Percentiles rank a stretch among this genome's conserved stretches.
phyloP scores from a whole-genome alignment of 2,888 invertebrate species.

The Heliconius cydno region DNA sequence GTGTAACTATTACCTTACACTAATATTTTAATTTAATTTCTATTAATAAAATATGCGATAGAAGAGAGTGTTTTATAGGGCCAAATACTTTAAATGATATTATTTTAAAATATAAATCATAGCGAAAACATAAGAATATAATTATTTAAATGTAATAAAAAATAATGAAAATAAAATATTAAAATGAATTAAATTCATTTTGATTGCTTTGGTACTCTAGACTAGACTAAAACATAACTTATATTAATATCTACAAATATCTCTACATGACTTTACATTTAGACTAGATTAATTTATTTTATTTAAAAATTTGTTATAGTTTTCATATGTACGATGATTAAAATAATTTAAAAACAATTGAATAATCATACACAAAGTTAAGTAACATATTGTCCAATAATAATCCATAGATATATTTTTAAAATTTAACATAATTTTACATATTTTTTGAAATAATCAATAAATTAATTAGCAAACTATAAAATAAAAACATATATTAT shows the following conservation, averaged over 20 bases:
- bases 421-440: no score
- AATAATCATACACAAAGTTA: neutral
- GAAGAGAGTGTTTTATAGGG: neutral
- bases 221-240: slow-evolving; percentile 35
- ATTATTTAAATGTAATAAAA: slow-evolving; percentile 4
- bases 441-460: no score
- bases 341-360: neutral
- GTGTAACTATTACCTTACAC: neutral
- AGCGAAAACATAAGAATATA: neutral
- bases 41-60: neutral
- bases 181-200: slow-evolving; percentile 60
- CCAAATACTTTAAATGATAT: neutral
- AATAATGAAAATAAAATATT: slow-evolving; percentile 13
- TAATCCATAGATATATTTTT: no score
- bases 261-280: slow-evolving; percentile 39
- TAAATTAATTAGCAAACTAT: no score
- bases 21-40: neutral
- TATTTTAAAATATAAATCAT: neutral
- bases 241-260: slow-evolving; percentile 43
- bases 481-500: neutral
- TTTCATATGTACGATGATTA: neutral
- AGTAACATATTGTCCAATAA: neutral
- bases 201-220: slow-evolving; percentile 55
- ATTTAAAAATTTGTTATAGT: neutral
- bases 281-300: slow-evolving; percentile 37